Evolutionary conservation across 2,797 vertebrate genomes (phyloP).

Genomic region (Rachycentron canadum): DNA sequence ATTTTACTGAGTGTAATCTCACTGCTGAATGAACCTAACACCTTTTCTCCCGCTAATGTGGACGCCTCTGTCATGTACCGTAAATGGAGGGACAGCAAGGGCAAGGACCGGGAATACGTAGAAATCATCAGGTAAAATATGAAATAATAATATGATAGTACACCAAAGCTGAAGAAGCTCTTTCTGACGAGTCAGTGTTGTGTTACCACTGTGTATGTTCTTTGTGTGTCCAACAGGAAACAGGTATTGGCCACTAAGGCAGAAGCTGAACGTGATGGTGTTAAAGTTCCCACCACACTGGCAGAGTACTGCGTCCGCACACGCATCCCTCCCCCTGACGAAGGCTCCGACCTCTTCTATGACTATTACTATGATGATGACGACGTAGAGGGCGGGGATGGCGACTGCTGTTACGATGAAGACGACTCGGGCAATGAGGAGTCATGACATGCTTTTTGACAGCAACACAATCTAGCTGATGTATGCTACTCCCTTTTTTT

Average conservation of each 20-base stretch:
- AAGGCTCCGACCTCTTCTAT: slow-evolving; percentile 94
- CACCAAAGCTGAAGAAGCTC: neutral
- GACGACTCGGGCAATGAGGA: slow-evolving; percentile 94
- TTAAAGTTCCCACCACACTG: slow-evolving; percentile 94
- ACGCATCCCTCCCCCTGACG: slow-evolving; percentile 89
- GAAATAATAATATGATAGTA: neutral
- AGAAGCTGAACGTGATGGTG: slow-evolving; percentile 91
- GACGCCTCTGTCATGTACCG: slow-evolving; percentile 98
- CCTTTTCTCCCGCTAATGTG: slow-evolving; percentile 95
- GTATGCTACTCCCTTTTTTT: slow-evolving; percentile 41
- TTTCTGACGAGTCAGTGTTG: neutral
- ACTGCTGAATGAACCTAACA: slow-evolving; percentile 95
- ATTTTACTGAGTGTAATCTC: slow-evolving; percentile 96
- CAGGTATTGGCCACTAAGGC: slow-evolving; percentile 93
- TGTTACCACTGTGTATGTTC: neutral
- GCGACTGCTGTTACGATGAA: slow-evolving; percentile 90
- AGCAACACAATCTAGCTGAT: slow-evolving; percentile 39
- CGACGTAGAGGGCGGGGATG: slow-evolving; percentile 88
- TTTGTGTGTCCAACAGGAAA: slow-evolving; percentile 83
- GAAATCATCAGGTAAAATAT: slow-evolving; percentile 92
- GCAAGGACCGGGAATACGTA: slow-evolving; percentile 92
- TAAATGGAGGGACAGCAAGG: slow-evolving; percentile 96
- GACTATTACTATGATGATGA: slow-evolving; percentile 94
- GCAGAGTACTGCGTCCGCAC: slow-evolving; percentile 95
- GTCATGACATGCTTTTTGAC: slow-evolving; percentile 86